Evolutionary conservation across 2,888 invertebrate genomes (phyloP), one percentile per base, ranked within the genome.

Genomic region (Cybosia mesomella): DNA sequence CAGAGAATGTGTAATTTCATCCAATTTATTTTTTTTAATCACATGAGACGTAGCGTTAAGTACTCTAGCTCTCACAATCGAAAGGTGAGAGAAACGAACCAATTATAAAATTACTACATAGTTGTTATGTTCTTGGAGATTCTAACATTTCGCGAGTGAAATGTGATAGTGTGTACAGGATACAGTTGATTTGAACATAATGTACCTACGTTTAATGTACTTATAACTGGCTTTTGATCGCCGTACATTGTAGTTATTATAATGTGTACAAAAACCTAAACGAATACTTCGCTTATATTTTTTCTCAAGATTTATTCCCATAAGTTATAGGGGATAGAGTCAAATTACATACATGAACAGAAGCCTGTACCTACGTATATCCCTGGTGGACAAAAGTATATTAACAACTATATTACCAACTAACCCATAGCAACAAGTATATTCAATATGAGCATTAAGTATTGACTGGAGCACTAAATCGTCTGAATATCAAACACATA

Each of bases 1-100:
- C 68, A 71, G 82, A 83, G 87, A 88, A 91, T 89, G 87, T 90
- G 89, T 92, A 91, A 92, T 92, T 92, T 87, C 84, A 89, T 89
- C 87, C 85, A 90, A 91, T 91, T 89, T 87, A 77, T 84, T 85
- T 88, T 85, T n/a, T 84, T 81, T 79, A 70, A 54, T 60, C 36
- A 18, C 36, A 34, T 39, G 58, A 62, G 53, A 54, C 10, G 64
- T 57, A 58, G 73, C 72, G 72, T 58, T 80, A 80, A 77, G 59
- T 72, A 72, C 43, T 21, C 22, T n/a, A 49, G 59, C 69, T 72
- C 66, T 77, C 72, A 74, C 72, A 78, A 80, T 77, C 67, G 73
- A 70, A 73, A 77, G 70, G 80, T 75, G 77, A 75, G 75, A 68
- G 75, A 81, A 77, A 82, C 77, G 75, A 66, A 57, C 55, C 77